Conservation (phyloP, 2,888 invertebrate genomes). For the Cephus sareptanus region DNA sequence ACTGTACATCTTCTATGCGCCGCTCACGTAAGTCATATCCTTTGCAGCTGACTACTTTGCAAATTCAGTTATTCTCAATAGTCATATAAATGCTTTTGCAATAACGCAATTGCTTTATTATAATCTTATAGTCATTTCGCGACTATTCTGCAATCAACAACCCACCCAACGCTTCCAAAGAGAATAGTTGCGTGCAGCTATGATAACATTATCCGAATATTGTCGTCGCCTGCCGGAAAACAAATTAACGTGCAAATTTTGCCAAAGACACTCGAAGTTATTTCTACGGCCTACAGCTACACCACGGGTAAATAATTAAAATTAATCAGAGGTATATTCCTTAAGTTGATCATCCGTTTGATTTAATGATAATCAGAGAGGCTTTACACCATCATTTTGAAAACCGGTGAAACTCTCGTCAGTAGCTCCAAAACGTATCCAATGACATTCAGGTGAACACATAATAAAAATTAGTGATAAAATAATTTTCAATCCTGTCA, state of each 20-base stretch:
- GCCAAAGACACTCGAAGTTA: constrained; percentile 26
- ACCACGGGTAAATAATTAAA: constrained; percentile 30
- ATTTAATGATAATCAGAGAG: constrained; percentile 23
- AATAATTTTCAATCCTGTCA: background rate
- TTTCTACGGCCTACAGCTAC: constrained; percentile 33
- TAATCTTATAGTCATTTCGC: constrained; percentile 10
- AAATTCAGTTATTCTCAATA: too few species aligned
- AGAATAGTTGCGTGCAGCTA: constrained; percentile 33
- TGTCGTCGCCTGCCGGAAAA: constrained; percentile 32
- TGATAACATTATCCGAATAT: constrained; percentile 39
- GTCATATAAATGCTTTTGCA: background rate
- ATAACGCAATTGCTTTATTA: background rate
- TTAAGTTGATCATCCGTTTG: background rate
- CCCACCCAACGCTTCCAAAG: constrained; percentile 36
- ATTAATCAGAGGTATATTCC: background rate
- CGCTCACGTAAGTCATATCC: constrained; percentile 37
- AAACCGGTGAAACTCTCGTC: constrained; percentile 39
- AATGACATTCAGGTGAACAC: constrained; percentile 36
- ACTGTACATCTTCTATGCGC: constrained; percentile 41
- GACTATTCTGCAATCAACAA: constrained; percentile 30
- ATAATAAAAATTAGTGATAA: background rate
- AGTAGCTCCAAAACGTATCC: constrained; percentile 34
- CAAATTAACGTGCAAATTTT: constrained; percentile 42
- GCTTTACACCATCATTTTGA: constrained; percentile 36
- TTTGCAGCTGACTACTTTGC: background rate